Percentiles rank a stretch among this genome's conserved stretches.
phyloP scores from a whole-genome alignment of 2,797 vertebrate species.

The Momotus momota region DNA sequence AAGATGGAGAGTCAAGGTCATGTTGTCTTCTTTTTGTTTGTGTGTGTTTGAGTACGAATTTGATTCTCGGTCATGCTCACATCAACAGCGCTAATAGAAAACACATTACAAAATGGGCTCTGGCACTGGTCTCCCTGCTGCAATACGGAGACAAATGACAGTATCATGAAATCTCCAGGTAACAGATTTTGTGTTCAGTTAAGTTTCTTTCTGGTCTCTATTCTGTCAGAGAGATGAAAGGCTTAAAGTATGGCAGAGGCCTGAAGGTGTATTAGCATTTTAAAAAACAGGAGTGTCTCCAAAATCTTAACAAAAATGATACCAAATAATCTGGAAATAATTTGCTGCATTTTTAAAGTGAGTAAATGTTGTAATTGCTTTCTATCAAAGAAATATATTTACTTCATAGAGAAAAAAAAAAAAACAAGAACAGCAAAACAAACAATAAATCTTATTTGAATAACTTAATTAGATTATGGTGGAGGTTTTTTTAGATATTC shows the following conservation, averaged over 20 bases:
- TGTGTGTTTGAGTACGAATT: neutral
- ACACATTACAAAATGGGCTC: neutral
- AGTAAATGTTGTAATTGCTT: neutral
- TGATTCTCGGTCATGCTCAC: neutral
- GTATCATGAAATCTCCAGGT: neutral
- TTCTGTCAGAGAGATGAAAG: neutral
- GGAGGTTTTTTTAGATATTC: neutral
- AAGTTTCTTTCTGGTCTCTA: neutral
- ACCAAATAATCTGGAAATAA: neutral
- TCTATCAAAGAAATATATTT: neutral
- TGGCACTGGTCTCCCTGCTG: neutral
- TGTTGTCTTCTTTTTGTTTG: neutral
- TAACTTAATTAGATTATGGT: neutral
- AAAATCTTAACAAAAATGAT: neutral
- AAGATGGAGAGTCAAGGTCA: neutral
- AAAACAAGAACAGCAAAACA: rapidly evolving
- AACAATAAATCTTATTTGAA: neutral
- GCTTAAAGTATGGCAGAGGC: neutral
- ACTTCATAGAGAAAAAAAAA: neutral
- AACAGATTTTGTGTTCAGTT: neutral
- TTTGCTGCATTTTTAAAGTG: neutral
- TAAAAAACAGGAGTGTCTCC: neutral
- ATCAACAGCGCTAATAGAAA: neutral
- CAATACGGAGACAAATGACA: neutral
- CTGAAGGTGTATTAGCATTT: neutral